Evolutionary conservation across 2,113 vertebrate genomes (phyloP), one percentile per base, ranked within the genome.

Genomic region (Sylvilagus bachmani): DNA sequence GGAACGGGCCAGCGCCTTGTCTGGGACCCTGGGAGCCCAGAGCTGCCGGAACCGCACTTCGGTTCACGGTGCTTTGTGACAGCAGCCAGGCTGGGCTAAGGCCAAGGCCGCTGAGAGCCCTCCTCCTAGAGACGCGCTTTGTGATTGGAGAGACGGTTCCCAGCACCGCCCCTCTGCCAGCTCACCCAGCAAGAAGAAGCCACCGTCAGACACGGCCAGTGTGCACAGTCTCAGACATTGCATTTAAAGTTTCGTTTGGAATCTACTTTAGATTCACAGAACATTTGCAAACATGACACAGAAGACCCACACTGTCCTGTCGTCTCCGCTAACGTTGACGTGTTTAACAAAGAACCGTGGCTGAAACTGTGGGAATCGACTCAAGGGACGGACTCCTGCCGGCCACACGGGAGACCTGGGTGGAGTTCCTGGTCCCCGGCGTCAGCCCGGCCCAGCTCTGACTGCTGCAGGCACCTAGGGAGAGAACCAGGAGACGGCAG

Each of bases 81-180:
- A 55, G 49, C 49, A 71, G n/a, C n/a, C 49, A n/a, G n/a, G 55
- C 70, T 21, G 6, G 9, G 11, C 84, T 58, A 86, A 73, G 16
- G 17, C 11, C 33, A 79, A 89, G 58, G 73, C 79, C 29, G 22
- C 67, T 93, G 31, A 85, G 89, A 75, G 58, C 53, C 55, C 25
- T 94, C 64, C 78, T 96, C 86, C n/a, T 71, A 86, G 49, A 67
- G 93, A 85, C 22, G 69, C 10, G 69, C 61, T 12, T 89, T 82
- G 78, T 87, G 51, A 61, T 67, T 87, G 61, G 10, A 21, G 51
- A 17, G 93, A 69, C 9, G 6, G 49, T 90, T 71, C 66, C 58
- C 13, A 55, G 29, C 29, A 77, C 5, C 31, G 13, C 3, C 44
- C 51, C 61, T 51, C 33, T 53, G 33, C 9, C 53, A 69, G 51